phyloP scores from a whole-genome alignment of 2,888 invertebrate genomes.

The Achlya flavicornis region DNA sequence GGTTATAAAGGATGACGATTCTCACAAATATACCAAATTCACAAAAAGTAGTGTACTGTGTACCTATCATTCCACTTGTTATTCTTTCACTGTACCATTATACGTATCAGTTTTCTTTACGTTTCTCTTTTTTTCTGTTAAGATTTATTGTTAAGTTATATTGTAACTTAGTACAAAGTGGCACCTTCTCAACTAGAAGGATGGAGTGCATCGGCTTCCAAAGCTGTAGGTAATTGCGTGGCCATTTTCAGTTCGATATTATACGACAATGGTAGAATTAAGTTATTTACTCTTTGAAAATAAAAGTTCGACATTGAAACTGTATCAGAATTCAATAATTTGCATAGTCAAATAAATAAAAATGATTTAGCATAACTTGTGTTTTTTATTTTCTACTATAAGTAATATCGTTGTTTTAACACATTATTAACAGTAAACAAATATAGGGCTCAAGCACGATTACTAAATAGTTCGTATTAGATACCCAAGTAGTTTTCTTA shows the following conservation, averaged over 20 bases:
- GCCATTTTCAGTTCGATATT: constrained; percentile 78
- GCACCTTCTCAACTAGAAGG: constrained; percentile 60
- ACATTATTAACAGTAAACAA: too few relatives aligned
- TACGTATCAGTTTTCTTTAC: constrained; percentile 32
- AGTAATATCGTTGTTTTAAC: too few relatives aligned
- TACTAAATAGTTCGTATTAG: too few relatives aligned
- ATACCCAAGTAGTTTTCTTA: too few relatives aligned
- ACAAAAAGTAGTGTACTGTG: constrained; percentile 26
- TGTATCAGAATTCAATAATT: constrained; percentile 70
- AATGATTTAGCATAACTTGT: constrained; percentile 67
- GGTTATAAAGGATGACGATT: constrained; percentile 57
- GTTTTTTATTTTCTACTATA: constrained; percentile 28
- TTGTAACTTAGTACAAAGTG: constrained; percentile 76
- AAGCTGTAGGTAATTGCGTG: constrained; percentile 68
- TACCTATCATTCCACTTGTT: constrained; percentile 73
- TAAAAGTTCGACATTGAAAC: constrained; percentile 64
- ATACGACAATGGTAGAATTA: constrained; percentile 66
- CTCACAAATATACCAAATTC: constrained; percentile 47
- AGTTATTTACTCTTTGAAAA: constrained; percentile 67
- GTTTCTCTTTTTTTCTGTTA: constrained; percentile 47
- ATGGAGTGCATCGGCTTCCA: constrained; percentile 60
- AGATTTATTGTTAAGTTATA: constrained; percentile 58
- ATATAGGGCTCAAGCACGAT: too few relatives aligned
- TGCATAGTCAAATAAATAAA: constrained; percentile 80
- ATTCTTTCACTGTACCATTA: constrained; percentile 70